Conservation (phyloP, 2,797 vertebrate genomes). For the Ctenopoma multispine region DNA sequence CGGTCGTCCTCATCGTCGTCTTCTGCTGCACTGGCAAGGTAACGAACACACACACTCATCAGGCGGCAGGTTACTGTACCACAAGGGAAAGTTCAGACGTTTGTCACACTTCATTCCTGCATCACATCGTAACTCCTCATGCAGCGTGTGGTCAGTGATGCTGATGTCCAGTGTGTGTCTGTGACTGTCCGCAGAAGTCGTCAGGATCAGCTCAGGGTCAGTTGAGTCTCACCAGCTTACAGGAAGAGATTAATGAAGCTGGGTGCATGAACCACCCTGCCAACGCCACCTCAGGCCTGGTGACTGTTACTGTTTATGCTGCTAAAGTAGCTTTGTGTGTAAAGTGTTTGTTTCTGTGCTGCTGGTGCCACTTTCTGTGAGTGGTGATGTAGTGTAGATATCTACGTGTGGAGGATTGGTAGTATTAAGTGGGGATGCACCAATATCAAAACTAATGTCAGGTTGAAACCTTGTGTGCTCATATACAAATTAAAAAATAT, state of each 20-base stretch:
- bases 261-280: neutral
- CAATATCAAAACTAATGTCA: no score
- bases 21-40: constrained; percentile 99
- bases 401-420: neutral
- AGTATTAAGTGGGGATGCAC: no score
- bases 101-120: neutral
- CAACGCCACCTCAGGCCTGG: constrained; percentile 24
- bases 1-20: constrained; percentile 92
- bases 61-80: neutral
- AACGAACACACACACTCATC: constrained; percentile 10
- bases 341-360: neutral
- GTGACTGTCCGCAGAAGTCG: constrained; percentile 57
- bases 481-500: no score
- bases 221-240: constrained; percentile 65
- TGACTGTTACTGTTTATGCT: constrained; percentile 43
- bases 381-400: constrained; percentile 21
- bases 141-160: neutral
- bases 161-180: constrained; percentile 23
- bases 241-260: constrained; percentile 61
- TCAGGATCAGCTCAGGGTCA: constrained; percentile 55
- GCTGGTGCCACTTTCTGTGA: neutral
- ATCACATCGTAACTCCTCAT: neutral
- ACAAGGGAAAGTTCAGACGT: neutral
- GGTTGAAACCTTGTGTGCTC: no score
- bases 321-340: constrained; percentile 23